Conservation (phyloP, 35 echinoderm and acorn worm genomes). For the Ophioderma brevispina region DNA sequence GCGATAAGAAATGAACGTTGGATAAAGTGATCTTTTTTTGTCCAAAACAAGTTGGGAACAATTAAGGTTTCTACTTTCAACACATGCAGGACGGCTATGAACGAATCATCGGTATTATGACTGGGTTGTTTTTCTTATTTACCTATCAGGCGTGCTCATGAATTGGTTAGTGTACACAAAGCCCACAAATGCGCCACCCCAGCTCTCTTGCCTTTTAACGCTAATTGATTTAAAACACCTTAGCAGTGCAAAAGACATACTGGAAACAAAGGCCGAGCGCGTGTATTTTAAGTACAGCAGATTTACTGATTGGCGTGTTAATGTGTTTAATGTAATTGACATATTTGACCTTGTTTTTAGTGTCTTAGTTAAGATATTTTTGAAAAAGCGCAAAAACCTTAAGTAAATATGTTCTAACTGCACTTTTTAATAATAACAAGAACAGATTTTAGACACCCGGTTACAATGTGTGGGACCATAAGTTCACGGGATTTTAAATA, state of each 20-base stretch:
- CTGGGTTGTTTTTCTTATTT: background rate
- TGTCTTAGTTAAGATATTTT: too few species aligned
- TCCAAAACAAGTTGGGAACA: conserved; percentile 3
- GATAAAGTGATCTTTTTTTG: too few species aligned
- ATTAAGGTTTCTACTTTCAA: background rate
- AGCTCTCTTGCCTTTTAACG: background rate
- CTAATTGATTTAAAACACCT: conserved; percentile 14
- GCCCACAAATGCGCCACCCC: background rate
- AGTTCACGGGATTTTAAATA: too few species aligned
- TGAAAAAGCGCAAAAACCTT: too few species aligned
- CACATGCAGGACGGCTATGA: background rate
- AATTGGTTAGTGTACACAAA: background rate
- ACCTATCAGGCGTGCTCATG: background rate
- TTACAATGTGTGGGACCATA: too few species aligned
- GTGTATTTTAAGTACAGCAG: background rate
- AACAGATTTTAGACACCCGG: too few species aligned
- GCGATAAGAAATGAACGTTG: too few species aligned
- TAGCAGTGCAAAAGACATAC: background rate
- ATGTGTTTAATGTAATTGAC: background rate
- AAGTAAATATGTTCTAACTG: too few species aligned
- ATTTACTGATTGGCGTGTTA: background rate
- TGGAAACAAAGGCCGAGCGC: background rate
- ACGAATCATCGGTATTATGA: background rate
- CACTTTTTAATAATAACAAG: too few species aligned
- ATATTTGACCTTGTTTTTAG: background rate